Percentiles rank a stretch among this genome's conserved stretches.
phyloP scores from a whole-genome alignment of 2,888 invertebrate species.

The Sphaerophoria taeniata region DNA sequence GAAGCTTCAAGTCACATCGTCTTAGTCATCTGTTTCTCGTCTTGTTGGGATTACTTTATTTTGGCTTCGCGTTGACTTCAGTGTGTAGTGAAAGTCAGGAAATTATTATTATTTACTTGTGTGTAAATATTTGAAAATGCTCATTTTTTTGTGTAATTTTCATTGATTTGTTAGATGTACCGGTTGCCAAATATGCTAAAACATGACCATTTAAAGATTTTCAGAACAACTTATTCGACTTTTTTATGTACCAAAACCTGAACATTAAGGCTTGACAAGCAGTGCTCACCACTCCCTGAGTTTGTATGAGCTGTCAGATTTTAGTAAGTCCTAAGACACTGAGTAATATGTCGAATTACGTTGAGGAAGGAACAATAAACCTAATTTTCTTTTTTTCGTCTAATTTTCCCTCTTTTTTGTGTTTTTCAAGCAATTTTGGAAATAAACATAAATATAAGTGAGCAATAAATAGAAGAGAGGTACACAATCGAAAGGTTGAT shows the following conservation, averaged over 20 bases:
- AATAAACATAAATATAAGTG: slow-evolving; percentile 11
- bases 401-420: not conserved
- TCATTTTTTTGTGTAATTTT: slow-evolving; percentile 9
- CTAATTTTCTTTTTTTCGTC: not conserved
- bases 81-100: slow-evolving; percentile 40
- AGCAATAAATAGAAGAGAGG: not conserved
- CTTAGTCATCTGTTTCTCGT: not conserved
- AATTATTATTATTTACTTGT: slow-evolving; percentile 73
- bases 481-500: not conserved
- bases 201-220: not conserved
- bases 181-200: slow-evolving; percentile 18
- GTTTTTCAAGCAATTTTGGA: not conserved
- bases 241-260: too few species aligned
- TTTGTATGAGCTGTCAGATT: not conserved
- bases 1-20: not conserved
- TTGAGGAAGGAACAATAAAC: too few species aligned
- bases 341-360: too few species aligned
- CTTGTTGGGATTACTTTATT: not conserved
- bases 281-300: not conserved
- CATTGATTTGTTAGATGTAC: slow-evolving; percentile 43
- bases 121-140: slow-evolving; percentile 69
- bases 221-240: not conserved
- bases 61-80: not conserved
- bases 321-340: not conserved
- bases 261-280: too few species aligned